Evolutionary conservation across 2,113 vertebrate genomes (phyloP).

Genomic region (Mystacornis crossleyi): DNA sequence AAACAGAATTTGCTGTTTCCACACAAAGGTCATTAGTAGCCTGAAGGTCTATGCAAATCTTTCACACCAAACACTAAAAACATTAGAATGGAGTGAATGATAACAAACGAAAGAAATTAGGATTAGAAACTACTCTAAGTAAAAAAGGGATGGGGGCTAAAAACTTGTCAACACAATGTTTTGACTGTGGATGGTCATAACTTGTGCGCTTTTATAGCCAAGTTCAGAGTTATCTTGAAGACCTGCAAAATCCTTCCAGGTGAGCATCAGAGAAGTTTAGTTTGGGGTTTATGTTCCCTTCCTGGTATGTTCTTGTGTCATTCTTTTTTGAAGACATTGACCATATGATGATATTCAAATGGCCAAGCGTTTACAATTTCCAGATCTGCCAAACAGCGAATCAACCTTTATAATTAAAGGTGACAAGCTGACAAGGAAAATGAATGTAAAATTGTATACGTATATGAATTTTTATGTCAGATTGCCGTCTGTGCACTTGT

Average conservation of each 20-base stretch:
- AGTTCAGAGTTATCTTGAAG: neutral
- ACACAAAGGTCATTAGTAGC: constrained; percentile 83
- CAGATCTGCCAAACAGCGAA: constrained; percentile 90
- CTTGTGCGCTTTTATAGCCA: neutral
- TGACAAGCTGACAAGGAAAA: constrained; percentile 99
- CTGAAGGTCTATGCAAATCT: constrained; percentile 83
- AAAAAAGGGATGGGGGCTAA: neutral
- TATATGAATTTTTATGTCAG: constrained; percentile 99
- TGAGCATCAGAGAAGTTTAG: neutral
- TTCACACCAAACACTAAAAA: constrained; percentile 58
- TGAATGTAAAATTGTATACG: constrained; percentile 95
- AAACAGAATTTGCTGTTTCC: constrained; percentile 47
- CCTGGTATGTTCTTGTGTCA: constrained; percentile 35
- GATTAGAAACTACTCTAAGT: neutral
- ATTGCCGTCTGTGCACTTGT: constrained; percentile 91
- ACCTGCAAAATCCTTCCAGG: neutral
- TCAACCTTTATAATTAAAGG: constrained; percentile 99
- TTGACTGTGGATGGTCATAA: neutral
- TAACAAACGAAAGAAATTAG: constrained; percentile 68
- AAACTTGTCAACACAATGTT: neutral
- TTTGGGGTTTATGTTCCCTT: neutral
- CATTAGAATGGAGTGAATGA: constrained; percentile 59
- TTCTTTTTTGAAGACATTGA: constrained; percentile 80
- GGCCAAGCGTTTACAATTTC: constrained; percentile 85
- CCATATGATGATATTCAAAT: constrained; percentile 89